Percentiles rank a stretch among this genome's conserved stretches.
Evolutionary conservation across 2,797 vertebrate genomes (phyloP).

Genomic region (Botia almorhae): DNA sequence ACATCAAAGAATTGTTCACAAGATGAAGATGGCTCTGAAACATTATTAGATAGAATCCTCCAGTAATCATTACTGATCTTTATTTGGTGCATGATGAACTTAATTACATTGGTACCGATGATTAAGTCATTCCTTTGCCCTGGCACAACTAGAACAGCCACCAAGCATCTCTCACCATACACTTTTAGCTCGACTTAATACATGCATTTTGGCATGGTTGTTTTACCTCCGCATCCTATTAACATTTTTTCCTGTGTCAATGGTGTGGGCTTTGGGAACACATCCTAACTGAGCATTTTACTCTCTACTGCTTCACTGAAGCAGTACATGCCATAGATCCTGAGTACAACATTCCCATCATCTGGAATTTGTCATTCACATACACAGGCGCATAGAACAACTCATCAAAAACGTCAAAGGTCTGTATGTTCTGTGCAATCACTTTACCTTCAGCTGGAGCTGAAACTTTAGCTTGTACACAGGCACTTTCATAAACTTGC

Average conservation of each 20-base stretch:
- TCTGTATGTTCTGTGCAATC: not conserved
- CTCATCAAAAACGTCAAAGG: slow-evolving; percentile 12
- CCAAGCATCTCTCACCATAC: slow-evolving; percentile 50
- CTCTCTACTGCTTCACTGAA: slow-evolving; percentile 53
- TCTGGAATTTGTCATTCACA: slow-evolving; percentile 2
- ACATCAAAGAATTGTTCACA: too few species aligned
- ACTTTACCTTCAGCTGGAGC: not conserved
- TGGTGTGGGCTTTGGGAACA: not conserved
- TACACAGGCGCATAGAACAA: slow-evolving; percentile 51
- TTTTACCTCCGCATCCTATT: slow-evolving; percentile 50
- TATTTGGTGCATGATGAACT: slow-evolving; percentile 49
- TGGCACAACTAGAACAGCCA: slow-evolving; percentile 52
- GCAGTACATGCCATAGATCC: slow-evolving; percentile 62
- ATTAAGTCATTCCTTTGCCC: slow-evolving; percentile 56
- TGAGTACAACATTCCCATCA: slow-evolving; percentile 54
- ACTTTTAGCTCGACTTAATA: slow-evolving; percentile 56
- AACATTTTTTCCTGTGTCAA: slow-evolving; percentile 40
- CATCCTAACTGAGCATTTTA: slow-evolving; percentile 1
- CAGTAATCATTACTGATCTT: slow-evolving; percentile 15
- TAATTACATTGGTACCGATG: slow-evolving; percentile 56
- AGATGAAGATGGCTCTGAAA: too few species aligned
- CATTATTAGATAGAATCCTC: too few species aligned
- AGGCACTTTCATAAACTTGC: not conserved
- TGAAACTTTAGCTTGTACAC: not conserved
- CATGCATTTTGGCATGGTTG: slow-evolving; percentile 45